phyloP scores from a whole-genome alignment of 2,113 vertebrate species.

The Nannospalax galili region DNA sequence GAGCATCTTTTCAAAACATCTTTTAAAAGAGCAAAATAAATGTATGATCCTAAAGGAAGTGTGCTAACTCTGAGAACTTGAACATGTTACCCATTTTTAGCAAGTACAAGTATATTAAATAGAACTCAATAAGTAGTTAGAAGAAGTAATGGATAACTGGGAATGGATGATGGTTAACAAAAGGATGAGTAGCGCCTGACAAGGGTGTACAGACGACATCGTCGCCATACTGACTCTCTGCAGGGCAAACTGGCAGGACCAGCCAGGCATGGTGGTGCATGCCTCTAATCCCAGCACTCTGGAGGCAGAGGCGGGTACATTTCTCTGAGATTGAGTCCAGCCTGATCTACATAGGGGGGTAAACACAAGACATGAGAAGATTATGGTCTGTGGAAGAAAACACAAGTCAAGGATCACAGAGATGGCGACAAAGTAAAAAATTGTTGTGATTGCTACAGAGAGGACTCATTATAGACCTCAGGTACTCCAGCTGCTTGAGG shows the following conservation, averaged over 20 bases:
- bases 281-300: no score
- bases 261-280: no score
- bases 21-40: not conserved
- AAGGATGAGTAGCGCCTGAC: not conserved
- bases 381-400: not conserved
- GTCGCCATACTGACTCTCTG: not conserved
- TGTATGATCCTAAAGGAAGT: not conserved
- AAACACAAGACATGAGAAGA: not conserved
- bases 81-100: not conserved
- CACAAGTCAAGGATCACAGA: not conserved
- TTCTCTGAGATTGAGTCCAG: no score
- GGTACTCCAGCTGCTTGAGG: not conserved
- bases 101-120: not conserved
- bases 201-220: not conserved
- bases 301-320: no score
- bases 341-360: no score
- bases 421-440: not conserved
- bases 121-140: not conserved
- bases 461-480: not conserved
- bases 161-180: not conserved
- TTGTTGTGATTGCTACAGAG: not conserved
- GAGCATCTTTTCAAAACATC: not conserved
- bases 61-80: not conserved
- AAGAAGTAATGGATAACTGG: not conserved
- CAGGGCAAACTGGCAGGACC: not conserved